phyloP scores from a whole-genome alignment of 2,797 vertebrate genomes.

The Peromyscus nudipes region DNA sequence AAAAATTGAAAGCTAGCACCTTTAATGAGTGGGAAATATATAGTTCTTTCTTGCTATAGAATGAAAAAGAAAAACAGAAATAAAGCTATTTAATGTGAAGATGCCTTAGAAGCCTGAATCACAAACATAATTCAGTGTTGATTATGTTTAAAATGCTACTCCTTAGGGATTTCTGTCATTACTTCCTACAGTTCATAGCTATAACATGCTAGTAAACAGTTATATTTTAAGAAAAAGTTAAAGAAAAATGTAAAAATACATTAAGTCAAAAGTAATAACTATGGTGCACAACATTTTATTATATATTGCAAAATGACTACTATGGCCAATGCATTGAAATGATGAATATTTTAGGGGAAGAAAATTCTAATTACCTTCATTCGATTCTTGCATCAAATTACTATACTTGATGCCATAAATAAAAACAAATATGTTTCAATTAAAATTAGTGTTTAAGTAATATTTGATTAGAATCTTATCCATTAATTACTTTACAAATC shows the following conservation, averaged over 20 bases:
- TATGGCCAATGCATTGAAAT: neutral
- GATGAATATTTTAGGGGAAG: neutral
- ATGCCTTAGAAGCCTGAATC: slow-evolving; percentile 21
- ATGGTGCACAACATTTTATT: neutral
- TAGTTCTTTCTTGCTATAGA: slow-evolving; percentile 36
- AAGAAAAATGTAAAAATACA: neutral
- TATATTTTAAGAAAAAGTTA: neutral
- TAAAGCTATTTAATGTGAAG: slow-evolving; percentile 58
- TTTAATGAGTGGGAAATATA: slow-evolving; percentile 42
- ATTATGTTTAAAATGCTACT: slow-evolving; percentile 3
- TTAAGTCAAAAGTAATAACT: neutral
- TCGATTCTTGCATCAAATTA: neutral
- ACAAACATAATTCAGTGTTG: neutral
- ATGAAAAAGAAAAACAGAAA: slow-evolving; percentile 51
- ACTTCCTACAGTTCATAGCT: neutral
- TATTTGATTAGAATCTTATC: neutral
- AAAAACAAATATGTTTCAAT: neutral
- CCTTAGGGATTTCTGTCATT: neutral
- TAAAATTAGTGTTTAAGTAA: neutral
- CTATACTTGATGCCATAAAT: neutral
- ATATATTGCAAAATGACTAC: neutral
- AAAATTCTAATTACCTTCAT: neutral
- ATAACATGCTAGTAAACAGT: neutral
- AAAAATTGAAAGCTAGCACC: slow-evolving; percentile 44
- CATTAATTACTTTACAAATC: neutral